Conservation (phyloP, 2,113 vertebrate species). For the Eonycteris spelaea region DNA sequence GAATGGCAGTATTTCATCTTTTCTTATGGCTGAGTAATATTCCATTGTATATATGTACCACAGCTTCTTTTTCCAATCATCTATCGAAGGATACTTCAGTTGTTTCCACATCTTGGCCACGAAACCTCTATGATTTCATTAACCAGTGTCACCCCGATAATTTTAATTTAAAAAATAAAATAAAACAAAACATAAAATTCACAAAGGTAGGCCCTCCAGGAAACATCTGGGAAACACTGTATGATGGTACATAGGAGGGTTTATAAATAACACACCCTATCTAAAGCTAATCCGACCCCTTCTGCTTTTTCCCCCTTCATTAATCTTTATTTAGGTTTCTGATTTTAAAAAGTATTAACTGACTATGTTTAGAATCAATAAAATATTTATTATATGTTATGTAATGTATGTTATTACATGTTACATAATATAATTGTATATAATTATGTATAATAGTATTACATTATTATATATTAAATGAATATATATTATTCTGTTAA, state of each 20-base stretch:
- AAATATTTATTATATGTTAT: neutral
- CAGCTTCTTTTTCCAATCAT: too few relatives aligned
- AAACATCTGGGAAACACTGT: neutral
- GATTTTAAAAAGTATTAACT: conserved; percentile 5
- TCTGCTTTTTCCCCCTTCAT: neutral
- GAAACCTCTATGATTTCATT: too few relatives aligned
- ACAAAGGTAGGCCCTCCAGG: neutral
- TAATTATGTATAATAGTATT: neutral
- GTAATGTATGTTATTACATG: neutral
- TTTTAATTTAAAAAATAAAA: too few relatives aligned
- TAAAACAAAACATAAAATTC: neutral
- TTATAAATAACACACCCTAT: neutral
- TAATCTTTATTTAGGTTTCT: conserved; percentile 1
- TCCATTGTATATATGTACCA: too few relatives aligned
- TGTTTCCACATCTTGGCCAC: too few relatives aligned
- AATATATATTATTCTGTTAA: neutral
- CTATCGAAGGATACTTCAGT: too few relatives aligned
- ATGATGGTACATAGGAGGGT: neutral
- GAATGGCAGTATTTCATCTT: too few relatives aligned
- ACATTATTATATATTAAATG: neutral
- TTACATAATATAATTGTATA: neutral
- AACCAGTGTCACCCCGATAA: too few relatives aligned
- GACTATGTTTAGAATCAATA: neutral
- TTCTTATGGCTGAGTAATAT: too few relatives aligned
- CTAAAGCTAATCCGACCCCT: neutral